A percentile compares a stretch with the other conserved stretches of the same genome.
Conservation (phyloP, 2,888 invertebrate species). For the Pedicia rivosa region DNA sequence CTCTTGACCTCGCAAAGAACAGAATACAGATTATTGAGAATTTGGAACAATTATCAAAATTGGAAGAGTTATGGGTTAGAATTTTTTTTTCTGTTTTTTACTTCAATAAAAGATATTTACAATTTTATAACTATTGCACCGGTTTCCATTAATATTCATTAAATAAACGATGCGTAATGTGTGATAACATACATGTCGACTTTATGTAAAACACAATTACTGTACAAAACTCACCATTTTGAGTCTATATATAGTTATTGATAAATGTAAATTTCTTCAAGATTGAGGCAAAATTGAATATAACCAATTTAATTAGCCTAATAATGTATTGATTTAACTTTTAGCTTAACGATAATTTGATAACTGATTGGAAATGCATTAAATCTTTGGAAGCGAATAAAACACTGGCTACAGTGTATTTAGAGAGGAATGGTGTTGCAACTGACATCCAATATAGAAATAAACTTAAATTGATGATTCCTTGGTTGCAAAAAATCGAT, state of each 20-base stretch:
- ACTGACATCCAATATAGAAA: constrained; percentile 74
- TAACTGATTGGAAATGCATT: constrained; percentile 72
- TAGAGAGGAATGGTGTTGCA: constrained; percentile 84
- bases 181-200: too few species aligned
- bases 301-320: too few species aligned
- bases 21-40: constrained; percentile 65
- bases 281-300: too few species aligned
- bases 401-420: constrained; percentile 67
- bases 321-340: too few species aligned
- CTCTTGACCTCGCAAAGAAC: constrained; percentile 84
- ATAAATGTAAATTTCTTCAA: too few species aligned
- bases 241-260: too few species aligned
- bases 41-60: constrained; percentile 51
- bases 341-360: constrained; percentile 80
- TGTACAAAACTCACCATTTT: too few species aligned
- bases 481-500: constrained; percentile 78
- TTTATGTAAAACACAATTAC: too few species aligned
- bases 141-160: too few species aligned
- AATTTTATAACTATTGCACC: constrained; percentile 3
- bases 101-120: constrained; percentile 4
- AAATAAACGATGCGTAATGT: too few species aligned
- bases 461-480: constrained; percentile 76
- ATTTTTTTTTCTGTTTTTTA: too few species aligned
- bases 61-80: constrained; percentile 98
- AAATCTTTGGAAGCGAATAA: constrained; percentile 53